Evolutionary conservation across 2,113 vertebrate species (phyloP).

Genomic region (Malurus alboscapulatus): DNA sequence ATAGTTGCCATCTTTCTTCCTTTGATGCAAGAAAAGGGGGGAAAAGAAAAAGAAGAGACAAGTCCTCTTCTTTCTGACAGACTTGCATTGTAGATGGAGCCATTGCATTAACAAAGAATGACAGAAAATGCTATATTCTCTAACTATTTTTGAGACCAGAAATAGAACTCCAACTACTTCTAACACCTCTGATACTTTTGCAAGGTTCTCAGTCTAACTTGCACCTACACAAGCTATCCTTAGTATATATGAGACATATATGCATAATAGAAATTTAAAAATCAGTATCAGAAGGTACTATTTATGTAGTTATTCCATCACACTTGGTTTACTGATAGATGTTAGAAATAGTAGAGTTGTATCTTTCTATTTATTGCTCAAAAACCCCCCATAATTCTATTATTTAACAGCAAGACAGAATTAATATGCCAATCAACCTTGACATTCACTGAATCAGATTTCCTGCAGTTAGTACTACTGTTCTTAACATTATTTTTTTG

Average conservation of each 20-base stretch:
- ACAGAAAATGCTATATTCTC: neutral
- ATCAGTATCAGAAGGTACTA: neutral
- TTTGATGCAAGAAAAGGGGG: neutral
- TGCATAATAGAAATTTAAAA: neutral
- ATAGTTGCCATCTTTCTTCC: neutral
- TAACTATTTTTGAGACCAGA: neutral
- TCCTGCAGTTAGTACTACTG: neutral
- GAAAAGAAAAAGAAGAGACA: neutral
- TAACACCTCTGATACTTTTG: neutral
- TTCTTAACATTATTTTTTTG: neutral
- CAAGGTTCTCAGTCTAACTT: neutral
- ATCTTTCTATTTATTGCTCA: neutral
- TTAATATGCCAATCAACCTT: neutral
- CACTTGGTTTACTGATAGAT: neutral
- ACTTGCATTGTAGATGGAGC: neutral
- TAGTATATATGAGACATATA: neutral
- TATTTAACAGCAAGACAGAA: neutral
- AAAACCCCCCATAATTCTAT: neutral
- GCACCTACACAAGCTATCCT: neutral
- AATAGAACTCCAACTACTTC: neutral
- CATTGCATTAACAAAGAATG: neutral
- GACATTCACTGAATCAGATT: neutral
- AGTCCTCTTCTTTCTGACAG: neutral
- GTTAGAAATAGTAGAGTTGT: neutral
- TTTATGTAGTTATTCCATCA: neutral